phyloP scores from a whole-genome alignment of 2,113 vertebrate genomes.

The Pelmatolapia mariae region DNA sequence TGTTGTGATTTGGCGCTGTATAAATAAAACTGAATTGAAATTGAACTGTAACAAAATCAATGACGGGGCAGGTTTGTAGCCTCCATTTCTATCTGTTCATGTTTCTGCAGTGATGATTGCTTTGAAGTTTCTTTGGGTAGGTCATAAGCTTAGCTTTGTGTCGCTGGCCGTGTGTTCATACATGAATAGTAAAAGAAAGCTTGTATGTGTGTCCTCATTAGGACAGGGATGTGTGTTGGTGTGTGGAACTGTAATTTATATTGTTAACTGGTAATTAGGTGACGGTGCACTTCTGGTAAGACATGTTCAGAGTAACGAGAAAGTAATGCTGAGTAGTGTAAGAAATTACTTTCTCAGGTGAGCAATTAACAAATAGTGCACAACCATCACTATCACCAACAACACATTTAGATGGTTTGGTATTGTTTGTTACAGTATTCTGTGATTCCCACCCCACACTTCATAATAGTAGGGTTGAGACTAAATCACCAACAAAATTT shows the following conservation, averaged over 20 bases:
- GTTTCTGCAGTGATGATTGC: not conserved
- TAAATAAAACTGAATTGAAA: not conserved
- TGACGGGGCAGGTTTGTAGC: not conserved
- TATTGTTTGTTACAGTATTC: not conserved
- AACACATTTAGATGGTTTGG: not conserved
- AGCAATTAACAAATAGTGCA: not conserved
- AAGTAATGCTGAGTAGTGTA: not conserved
- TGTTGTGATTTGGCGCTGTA: not conserved
- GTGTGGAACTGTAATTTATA: not conserved
- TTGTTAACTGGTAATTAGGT: not conserved
- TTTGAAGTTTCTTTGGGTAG: not conserved
- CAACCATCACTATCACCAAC: not conserved
- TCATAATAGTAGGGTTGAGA: not conserved
- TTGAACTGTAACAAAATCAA: not conserved
- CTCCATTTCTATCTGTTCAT: not conserved
- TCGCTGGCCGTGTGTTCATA: not conserved
- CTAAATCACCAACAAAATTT: fast-evolving
- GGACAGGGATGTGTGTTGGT: not conserved
- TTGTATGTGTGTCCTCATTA: not conserved
- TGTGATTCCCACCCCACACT: not conserved
- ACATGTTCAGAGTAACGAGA: not conserved
- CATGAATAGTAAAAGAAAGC: not conserved
- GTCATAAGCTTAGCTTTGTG: not conserved
- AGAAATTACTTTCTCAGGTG: not conserved
- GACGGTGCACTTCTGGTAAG: not conserved